Evolutionary conservation across 2,888 invertebrate genomes (phyloP).

Genomic region (Limenitis camilla): DNA sequence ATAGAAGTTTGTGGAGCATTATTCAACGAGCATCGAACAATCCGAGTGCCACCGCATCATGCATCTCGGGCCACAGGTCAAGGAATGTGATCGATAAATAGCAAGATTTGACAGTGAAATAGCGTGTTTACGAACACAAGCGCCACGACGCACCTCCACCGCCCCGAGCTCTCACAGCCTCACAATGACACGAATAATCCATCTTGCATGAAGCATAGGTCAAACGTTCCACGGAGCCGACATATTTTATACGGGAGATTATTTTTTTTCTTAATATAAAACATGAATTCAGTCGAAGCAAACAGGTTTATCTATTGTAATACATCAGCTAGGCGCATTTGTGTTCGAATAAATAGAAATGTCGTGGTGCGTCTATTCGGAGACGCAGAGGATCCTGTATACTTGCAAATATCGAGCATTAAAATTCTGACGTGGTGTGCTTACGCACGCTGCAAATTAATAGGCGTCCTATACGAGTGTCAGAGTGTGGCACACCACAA

Average conservation of each 20-base stretch:
- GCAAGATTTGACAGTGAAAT: conserved; percentile 65
- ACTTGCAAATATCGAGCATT: conserved; percentile 34
- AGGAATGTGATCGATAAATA: conserved; percentile 56
- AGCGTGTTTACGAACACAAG: conserved; percentile 43
- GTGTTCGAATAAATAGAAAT: conserved; percentile 26
- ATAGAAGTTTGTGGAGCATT: conserved; percentile 28
- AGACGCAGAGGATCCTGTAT: conserved; percentile 22
- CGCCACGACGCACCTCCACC: conserved; percentile 36
- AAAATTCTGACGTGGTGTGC: conserved; percentile 31
- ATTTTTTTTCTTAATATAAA: conserved; percentile 25
- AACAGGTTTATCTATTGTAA: conserved; percentile 34
- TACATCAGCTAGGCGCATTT: conserved; percentile 29
- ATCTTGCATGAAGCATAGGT: conserved; percentile 50
- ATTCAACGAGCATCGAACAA: conserved; percentile 30
- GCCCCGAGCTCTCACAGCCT: conserved; percentile 32
- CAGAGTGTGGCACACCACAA: conserved; percentile 3
- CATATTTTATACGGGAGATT: conserved; percentile 30
- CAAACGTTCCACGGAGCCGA: conserved; percentile 34
- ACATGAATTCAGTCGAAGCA: conserved; percentile 33
- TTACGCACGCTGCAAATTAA: conserved; percentile 33
- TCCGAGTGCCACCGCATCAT: conserved; percentile 43
- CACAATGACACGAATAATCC: conserved; percentile 48
- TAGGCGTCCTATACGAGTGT: conserved; percentile 22
- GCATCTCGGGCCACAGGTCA: conserved; percentile 51
- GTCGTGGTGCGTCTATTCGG: conserved; percentile 16